Evolutionary conservation across 1,140 invertebrate species (phyloP), one percentile per base, ranked within the genome.

Genomic region (Eubasilissa regina): DNA sequence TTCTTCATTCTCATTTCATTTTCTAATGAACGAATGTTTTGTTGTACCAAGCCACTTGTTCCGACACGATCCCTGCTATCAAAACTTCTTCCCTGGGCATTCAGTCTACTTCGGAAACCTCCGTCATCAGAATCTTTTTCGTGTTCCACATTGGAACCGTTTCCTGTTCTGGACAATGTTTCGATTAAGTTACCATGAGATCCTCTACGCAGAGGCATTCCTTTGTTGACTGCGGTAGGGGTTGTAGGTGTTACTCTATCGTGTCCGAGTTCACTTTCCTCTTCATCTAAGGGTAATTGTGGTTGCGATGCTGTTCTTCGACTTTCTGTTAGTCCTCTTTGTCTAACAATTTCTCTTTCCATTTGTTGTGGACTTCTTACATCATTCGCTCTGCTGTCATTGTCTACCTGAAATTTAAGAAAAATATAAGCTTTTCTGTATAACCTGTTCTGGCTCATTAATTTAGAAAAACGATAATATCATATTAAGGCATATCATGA

Each of bases 261-360:
- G 19, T 64, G 53, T 76, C 77, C 73, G 43, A 55, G 19, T 19
- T 81, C 77, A 19, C 72, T 80, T 80, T 70, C 79, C 10, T 90
- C 89, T 55, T 90, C 89, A 48, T 91, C 92, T 73, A 91, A 91
- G 12, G 91, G 88, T 10, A 93, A 85, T 73, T 94, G 93, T 8
- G 93, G 93, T 77, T 94, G 93, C 0, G 93, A 94, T 0, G 90
- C 87, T 1, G 92, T 91, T 79, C 91, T 85, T 83, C 90, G 84
- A 3, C 89, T 88, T 84, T 91, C 91, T 15, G 86, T 83, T 56
- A 91, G 87, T 58, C 88, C 90, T 84, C 87, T 86, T 83, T 90
- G 89, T 81, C 89, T 84, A 25, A 86, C 72, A 80, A 89, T 90
- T 83, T 92, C 91, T 82, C 91, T 84, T 84, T 91, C 90, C 56